These are phyloP conservation scores for Drosophila rubida DNA, from an alignment of 2,888 invertebrate genomes.

Conservation along the genomic window DNA sequence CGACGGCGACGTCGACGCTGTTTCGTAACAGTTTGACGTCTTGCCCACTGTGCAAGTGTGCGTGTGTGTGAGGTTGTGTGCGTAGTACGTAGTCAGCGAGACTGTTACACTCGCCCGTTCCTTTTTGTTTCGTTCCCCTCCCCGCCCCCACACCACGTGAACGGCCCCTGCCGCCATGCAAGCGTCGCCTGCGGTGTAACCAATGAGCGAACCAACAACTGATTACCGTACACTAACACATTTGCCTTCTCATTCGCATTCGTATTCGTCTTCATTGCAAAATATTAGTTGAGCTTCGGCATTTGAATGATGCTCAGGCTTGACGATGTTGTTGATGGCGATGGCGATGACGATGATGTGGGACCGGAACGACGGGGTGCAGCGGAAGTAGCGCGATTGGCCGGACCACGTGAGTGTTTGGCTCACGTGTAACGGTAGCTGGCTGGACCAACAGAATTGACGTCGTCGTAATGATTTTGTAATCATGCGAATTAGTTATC, in stretches of 20 bases:
- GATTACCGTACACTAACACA: constrained; percentile 16
- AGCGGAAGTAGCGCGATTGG: constrained; percentile 22
- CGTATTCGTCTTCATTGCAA: not conserved
- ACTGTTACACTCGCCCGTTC: constrained; percentile 6
- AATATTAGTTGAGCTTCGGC: constrained; percentile 14
- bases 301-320: not conserved
- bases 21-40: constrained; percentile 58
- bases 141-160: constrained; percentile 38
- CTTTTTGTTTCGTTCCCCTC: not conserved
- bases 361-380: not conserved
- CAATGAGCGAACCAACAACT: constrained; percentile 18
- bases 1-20: constrained; percentile 7
- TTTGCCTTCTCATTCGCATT: not conserved
- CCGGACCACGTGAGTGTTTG: constrained; percentile 30
- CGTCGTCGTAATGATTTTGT: constrained; percentile 17
- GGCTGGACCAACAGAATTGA: constrained; percentile 7
- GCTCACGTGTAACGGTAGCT: constrained; percentile 52
- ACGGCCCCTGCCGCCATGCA: not conserved
- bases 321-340: too few species aligned
- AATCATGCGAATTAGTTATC: constrained; percentile 22
- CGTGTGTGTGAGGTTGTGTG: not conserved
- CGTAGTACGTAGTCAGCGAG: constrained; percentile 17
- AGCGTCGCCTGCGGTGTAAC: constrained; percentile 5
- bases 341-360: not conserved
- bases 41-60: constrained; percentile 1